A percentile compares a stretch with the other conserved stretches of the same genome.
These are phyloP conservation scores for Hirtodrosophila alboralis DNA, from an alignment of 2,888 invertebrate species.

Conservation along the genomic window DNA sequence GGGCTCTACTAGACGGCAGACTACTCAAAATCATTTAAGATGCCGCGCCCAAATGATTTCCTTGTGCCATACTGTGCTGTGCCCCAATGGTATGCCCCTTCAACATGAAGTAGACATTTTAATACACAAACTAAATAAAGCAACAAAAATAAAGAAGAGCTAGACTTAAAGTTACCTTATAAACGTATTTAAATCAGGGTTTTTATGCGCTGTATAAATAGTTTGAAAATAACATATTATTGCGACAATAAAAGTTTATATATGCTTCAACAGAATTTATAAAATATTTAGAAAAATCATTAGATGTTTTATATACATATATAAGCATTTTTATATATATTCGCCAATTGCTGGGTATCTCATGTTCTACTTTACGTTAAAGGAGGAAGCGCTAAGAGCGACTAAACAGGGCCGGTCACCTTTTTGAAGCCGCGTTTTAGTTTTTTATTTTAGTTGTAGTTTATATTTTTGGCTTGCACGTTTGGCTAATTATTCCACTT, in stretches of 20 bases:
- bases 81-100: background rate
- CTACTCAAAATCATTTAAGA: slow-evolving; percentile 46
- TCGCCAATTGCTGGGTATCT: slow-evolving; percentile 2
- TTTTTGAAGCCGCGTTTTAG: slow-evolving; percentile 8
- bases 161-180: too few relatives aligned
- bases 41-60: slow-evolving; percentile 31
- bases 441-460: slow-evolving; percentile 9
- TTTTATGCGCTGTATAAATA: too few relatives aligned
- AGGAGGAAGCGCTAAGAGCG: slow-evolving; percentile 8
- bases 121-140: too few relatives aligned
- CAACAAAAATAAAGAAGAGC: too few relatives aligned
- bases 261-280: too few relatives aligned
- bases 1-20: background rate
- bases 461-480: slow-evolving; percentile 42
- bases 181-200: too few relatives aligned
- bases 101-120: too few relatives aligned
- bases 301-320: too few relatives aligned
- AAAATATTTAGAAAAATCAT: background rate
- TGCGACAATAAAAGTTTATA: too few relatives aligned
- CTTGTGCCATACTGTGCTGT: background rate
- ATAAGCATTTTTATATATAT: too few relatives aligned
- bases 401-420: slow-evolving; percentile 22
- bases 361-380: slow-evolving; percentile 1
- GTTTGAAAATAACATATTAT: too few relatives aligned
- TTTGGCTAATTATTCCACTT: slow-evolving; percentile 67